Conservation (phyloP, 2,888 invertebrate species). For the Eilema depressum region DNA sequence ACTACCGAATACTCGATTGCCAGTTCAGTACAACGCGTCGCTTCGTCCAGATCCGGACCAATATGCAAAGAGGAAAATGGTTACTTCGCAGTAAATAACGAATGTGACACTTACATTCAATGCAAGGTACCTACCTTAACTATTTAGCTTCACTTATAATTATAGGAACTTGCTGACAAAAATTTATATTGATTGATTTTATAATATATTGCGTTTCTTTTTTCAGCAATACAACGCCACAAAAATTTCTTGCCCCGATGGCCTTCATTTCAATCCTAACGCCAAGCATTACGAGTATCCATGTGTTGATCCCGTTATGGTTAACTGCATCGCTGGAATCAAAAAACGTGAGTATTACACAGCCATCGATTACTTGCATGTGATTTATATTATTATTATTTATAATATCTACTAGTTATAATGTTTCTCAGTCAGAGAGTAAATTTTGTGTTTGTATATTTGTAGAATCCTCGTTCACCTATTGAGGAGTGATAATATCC, state of each 20-base stretch:
- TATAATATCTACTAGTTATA: too few species aligned
- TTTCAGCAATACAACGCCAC: constrained; percentile 86
- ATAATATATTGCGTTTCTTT: neutral
- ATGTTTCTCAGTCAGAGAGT: too few species aligned
- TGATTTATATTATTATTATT: too few species aligned
- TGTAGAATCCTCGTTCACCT: too few species aligned
- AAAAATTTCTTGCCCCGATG: constrained; percentile 91
- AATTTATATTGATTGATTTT: neutral
- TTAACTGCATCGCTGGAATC: constrained; percentile 88
- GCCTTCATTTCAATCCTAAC: constrained; percentile 90
- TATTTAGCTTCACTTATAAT: neutral
- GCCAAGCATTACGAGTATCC: constrained; percentile 88
- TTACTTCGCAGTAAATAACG: constrained; percentile 80
- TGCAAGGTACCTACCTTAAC: constrained; percentile 76
- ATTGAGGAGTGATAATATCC: too few species aligned
- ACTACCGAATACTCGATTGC: neutral
- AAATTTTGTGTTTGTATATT: too few species aligned
- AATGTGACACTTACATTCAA: constrained; percentile 90
- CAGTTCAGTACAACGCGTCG: neutral
- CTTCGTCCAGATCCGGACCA: constrained; percentile 16
- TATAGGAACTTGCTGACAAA: neutral
- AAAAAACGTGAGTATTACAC: constrained; percentile 58
- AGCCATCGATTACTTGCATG: too few species aligned
- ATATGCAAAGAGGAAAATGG: constrained; percentile 49
- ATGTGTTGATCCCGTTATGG: constrained; percentile 92